Percentiles rank a stretch among this genome's conserved stretches.
Evolutionary conservation across 2,888 invertebrate genomes (phyloP).

Genomic region (Brassicogethes aeneus): DNA sequence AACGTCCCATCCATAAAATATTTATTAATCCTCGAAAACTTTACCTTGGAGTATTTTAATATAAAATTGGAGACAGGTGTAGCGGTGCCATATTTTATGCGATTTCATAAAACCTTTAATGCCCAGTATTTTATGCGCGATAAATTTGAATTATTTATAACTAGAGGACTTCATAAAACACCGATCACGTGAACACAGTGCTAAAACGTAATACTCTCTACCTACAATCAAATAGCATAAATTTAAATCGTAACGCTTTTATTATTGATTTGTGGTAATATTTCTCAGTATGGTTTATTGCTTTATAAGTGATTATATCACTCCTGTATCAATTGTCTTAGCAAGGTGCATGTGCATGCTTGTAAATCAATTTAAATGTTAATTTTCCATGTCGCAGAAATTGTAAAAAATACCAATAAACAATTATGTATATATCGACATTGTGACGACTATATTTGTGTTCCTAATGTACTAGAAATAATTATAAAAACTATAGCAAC

Average conservation of each 20-base stretch:
- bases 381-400: neutral
- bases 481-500: no score
- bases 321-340: neutral
- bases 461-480: no score
- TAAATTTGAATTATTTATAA: neutral
- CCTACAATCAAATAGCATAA: neutral
- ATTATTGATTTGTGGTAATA: neutral
- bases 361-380: neutral
- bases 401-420: no score
- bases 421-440: no score
- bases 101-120: constrained; percentile 1
- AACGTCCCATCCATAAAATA: no score
- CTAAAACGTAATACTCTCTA: neutral
- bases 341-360: neutral
- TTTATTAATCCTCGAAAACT: no score
- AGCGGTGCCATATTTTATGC: neutral
- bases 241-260: neutral
- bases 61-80: neutral
- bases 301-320: neutral
- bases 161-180: neutral
- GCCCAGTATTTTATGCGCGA: neutral
- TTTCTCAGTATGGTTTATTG: neutral
- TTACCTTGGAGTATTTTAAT: neutral
- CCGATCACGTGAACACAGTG: neutral
- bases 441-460: no score